Conservation (phyloP, 2,797 vertebrate species). For the Falco columbarius region DNA sequence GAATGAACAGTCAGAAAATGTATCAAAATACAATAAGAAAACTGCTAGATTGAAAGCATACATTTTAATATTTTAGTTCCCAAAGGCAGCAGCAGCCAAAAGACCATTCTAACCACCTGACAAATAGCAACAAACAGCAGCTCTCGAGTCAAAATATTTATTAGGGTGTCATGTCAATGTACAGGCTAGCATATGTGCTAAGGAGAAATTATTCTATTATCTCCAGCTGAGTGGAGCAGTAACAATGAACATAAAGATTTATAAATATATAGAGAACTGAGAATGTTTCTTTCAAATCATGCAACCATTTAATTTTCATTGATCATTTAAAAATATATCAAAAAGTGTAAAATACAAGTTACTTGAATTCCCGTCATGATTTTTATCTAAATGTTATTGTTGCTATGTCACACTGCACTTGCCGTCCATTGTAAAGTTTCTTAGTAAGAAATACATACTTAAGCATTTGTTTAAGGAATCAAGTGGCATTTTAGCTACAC, state of each 20-base stretch:
- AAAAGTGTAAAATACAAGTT: not conserved
- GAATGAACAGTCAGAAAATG: not conserved
- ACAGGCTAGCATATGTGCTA: conserved; percentile 54
- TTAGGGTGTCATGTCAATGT: conserved; percentile 59
- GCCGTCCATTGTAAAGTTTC: not conserved
- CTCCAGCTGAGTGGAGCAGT: conserved; percentile 3
- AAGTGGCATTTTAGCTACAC: not conserved
- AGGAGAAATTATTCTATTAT: conserved; percentile 58
- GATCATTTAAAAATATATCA: not conserved
- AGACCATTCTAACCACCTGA: conserved; percentile 53
- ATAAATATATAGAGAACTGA: not conserved
- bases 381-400: conserved; percentile 22
- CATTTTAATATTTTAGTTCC: conserved; percentile 47
- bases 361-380: conserved; percentile 8
- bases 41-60: conserved; percentile 34
- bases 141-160: conserved; percentile 66
- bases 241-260: not conserved
- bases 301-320: not conserved
- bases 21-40: not conserved
- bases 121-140: conserved; percentile 62
- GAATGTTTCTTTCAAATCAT: not conserved
- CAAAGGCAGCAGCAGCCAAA: conserved; percentile 51
- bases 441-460: not conserved
- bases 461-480: not conserved
- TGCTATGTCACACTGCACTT: not conserved